Base-by-base conservation (phyloP, 2,888 invertebrate genomes). In the Leptopterna dolabrata region DNA sequence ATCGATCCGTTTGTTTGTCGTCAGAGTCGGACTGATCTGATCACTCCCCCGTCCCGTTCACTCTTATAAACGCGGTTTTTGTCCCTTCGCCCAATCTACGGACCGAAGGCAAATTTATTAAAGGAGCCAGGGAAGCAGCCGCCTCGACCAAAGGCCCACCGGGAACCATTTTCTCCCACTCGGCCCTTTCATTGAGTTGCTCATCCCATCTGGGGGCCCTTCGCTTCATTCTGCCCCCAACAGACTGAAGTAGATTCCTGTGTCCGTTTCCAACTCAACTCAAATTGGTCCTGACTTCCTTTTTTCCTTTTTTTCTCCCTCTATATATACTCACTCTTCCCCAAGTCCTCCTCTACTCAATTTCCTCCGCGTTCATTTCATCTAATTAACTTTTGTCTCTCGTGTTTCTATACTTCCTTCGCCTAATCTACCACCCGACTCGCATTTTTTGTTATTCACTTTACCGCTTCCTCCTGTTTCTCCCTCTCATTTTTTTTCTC, bases 301-400 rank as follows among this genome's bases (percentile, higher is more conserved):
- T 24, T 63, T 55, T 55, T 55, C 19, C n/a, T 55, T 19, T 24
- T 24, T 63, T 24, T 27, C 63, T 63, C 63, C 24, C 6, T 27
- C 63, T 47, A 7, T 47, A 47, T 47, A 47, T 16, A 13, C 13
- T 7, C 47, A 14, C 47, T n/a, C 70, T 70, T 29, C 29, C 24
- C n/a, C n/a, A n/a, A 11, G 11, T 41, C 43, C 70, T 70, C 70
- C 63, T 70, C 13, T n/a, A 1, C 29, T 83, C 83, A 70, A 70
- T 83, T 63, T 83, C 81, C 78, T n/a, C 55, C 70, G 29, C 43
- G 83, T 83, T 83, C 63, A 83, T 83, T 83, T 36, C 70, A 24
- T 70, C 83, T 83, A 83, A 83, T 83, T 83, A 83, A 83, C 83
- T 83, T 83, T 83, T 63, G 83, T 70, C 83, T 83, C 70, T 83